Evolutionary conservation across 2,888 invertebrate genomes (phyloP), one percentile per base, ranked within the genome.

Genomic region (Megalurothrips usitatus): DNA sequence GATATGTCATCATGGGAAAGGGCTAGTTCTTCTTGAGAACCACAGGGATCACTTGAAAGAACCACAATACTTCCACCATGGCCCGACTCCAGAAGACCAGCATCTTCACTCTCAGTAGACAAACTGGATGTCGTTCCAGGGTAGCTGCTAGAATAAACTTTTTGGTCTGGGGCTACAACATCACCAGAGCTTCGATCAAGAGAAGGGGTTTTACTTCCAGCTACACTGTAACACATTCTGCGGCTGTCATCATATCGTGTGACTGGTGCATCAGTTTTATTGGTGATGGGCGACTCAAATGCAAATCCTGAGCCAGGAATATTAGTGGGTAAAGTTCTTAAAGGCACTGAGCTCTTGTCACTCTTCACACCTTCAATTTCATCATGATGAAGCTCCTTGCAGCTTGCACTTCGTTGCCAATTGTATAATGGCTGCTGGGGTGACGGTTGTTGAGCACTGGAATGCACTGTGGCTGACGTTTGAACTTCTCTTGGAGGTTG

Each of bases 81-180:
- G 26, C 68, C 89, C 34, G 88, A 87, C 79, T 89, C 88, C 82
- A 92, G 88, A 84, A 91, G 91, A n/a, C 90, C 90, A 84, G 90
- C 89, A 84, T 92, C 92, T 84, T 91, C 90, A 49, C 92, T 91
- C 85, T 91, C 91, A 86, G 91, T 92, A 52, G 90, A 90, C 82
- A 90, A 87, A 82, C 92, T 91, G 8, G 92, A 91, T 80, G 94
- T 94, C n/a, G 86, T 85, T 81, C 95, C 95, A 34, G 96, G 96
- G 87, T 94, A 96, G 86, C 94, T 94, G 83, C 94, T 94, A 34
- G 95, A 95, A 88, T 95, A 95, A 9, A 94, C 92, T 86, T 94
- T 94, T 80, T 92, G 91, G 84, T 93, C 90, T 0, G 91, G 89
- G 19, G 82, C 82, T 81, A 91, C 87, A 82, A 89, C 88, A 83